Evolutionary conservation across 2,888 invertebrate genomes (phyloP), one percentile per base, ranked within the genome.

Genomic region (Idaea dimidiata): DNA sequence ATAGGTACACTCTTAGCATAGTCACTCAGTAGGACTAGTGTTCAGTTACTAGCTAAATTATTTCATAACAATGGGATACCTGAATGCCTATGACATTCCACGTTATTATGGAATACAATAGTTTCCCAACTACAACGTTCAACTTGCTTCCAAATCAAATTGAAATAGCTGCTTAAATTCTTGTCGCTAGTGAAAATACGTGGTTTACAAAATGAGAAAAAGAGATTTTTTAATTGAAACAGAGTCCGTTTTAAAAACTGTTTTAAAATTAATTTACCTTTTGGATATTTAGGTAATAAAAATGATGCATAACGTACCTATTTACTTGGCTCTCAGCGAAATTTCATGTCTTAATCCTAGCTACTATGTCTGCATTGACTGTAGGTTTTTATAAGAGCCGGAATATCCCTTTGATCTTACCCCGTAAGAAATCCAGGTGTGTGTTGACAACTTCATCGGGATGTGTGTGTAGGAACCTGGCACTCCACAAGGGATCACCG

Each of bases 401-500:
- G 3, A 43, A 43, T 43, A 43, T 43, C 14, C 43, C 7, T 55
- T 55, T 55, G 16, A 17, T 32, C 61, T 65, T 78, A 96, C 96
- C 96, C 91, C 95, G 94, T 58, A 97, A 87, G 82, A 96, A 97
- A 81, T 96, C 97, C 75, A 96, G 89, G 86, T 98, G 98, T 0
- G 97, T 96, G 72, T 94, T 94, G 67, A 96, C 93, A 61, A 98
- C 95, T 60, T 96, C 96, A 16, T 96, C 94, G 2, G 97, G 97
- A 84, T 97, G 94, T 1, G 96, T 96, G 63, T 95, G 94, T 67
- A 98, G 93, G 78, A 97, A 96, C 64, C 96, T 94, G 6, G 97
- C 96, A 77, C 97, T 97, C 98, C 98, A 98, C 43, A 98, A 86
- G 0, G 97, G 97, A 84, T 98, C 97, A 0, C 96, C 96, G 81